Conservation (phyloP, 2,888 invertebrate genomes). For the Strigamia maritima region DNA sequence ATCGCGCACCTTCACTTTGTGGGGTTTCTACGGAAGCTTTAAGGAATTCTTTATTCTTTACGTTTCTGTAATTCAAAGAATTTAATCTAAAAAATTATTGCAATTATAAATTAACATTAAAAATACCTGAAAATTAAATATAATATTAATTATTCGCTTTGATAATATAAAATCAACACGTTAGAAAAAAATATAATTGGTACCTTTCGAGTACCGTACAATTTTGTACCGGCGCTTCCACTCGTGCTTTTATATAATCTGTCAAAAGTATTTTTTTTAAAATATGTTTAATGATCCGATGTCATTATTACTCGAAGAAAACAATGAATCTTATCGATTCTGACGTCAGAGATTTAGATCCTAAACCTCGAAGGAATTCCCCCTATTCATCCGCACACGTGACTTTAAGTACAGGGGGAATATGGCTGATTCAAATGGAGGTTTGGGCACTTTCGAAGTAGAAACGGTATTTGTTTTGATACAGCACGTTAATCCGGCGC, state of each 20-base stretch:
- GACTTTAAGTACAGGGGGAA: background rate
- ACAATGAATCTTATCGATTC: background rate
- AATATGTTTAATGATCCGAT: background rate
- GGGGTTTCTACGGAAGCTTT: background rate
- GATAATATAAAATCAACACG: too few species aligned
- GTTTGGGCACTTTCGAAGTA: background rate
- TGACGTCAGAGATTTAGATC: background rate
- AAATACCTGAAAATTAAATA: too few species aligned
- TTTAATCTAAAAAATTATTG: too few species aligned
- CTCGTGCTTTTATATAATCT: background rate
- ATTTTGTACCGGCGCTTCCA: too few species aligned
- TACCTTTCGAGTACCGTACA: too few species aligned
- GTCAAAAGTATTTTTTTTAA: too few species aligned
- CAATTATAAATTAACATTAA: too few species aligned
- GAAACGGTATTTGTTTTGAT: background rate
- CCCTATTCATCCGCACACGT: background rate
- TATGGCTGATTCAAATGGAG: conserved; percentile 20
- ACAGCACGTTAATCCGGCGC: background rate
- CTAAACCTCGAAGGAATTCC: background rate
- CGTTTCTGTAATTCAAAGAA: too few species aligned
- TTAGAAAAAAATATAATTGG: too few species aligned
- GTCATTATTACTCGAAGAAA: background rate
- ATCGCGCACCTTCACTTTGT: background rate
- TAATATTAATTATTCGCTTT: too few species aligned
- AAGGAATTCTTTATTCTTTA: too few species aligned